Conservation (phyloP, 2,113 vertebrate species). For the Brachyhypopomus gauderio region DNA sequence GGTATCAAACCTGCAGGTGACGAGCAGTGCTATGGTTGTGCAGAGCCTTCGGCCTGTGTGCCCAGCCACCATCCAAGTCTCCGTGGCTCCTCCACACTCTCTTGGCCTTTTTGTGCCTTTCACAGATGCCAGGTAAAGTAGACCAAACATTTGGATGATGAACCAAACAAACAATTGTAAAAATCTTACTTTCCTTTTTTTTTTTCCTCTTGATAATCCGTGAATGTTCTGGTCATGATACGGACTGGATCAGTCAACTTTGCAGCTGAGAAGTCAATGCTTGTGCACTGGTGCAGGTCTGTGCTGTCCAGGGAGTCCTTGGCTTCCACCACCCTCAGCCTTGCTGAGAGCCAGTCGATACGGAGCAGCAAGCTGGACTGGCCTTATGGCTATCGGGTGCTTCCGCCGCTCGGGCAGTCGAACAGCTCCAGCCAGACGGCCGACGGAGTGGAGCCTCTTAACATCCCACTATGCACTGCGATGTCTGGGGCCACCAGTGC, state of each 20-base stretch:
- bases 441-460: slow-evolving; percentile 75
- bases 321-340: slow-evolving; percentile 81
- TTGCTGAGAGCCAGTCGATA: slow-evolving; percentile 84
- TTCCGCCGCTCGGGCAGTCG: slow-evolving; percentile 74
- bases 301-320: slow-evolving; percentile 83
- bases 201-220: not conserved
- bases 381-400: slow-evolving; percentile 78
- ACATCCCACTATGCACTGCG: slow-evolving; percentile 73
- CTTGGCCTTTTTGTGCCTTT: slow-evolving; percentile 74
- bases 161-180: not conserved
- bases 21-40: slow-evolving; percentile 79
- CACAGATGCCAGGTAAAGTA: slow-evolving; percentile 83
- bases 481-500: slow-evolving; percentile 71
- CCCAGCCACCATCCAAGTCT: slow-evolving; percentile 69
- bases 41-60: slow-evolving; percentile 74
- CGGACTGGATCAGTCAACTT: not conserved
- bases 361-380: slow-evolving; percentile 84
- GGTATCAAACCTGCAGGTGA: slow-evolving; percentile 76
- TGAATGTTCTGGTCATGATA: slow-evolving; percentile 1
- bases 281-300: slow-evolving; percentile 75
- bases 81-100: slow-evolving; percentile 73
- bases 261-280: not conserved
- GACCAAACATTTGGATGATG: not conserved
- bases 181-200: not conserved
- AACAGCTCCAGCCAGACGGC: slow-evolving; percentile 71